phyloP scores from a whole-genome alignment of 2,113 vertebrate genomes.

The Chiloscyllium plagiosum region DNA sequence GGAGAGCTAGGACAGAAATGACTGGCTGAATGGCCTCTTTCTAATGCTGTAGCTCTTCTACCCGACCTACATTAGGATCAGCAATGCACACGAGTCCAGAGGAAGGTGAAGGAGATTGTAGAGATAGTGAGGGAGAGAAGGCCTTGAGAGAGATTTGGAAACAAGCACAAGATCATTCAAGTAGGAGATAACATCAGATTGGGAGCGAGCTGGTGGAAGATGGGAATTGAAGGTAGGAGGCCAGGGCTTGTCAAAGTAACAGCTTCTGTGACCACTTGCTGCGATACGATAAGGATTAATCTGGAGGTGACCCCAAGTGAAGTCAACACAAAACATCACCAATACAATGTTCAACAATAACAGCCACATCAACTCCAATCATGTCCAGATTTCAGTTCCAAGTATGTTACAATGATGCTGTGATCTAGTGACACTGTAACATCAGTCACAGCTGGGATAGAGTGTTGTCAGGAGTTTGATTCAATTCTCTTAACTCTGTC shows the following conservation, averaged over 20 bases:
- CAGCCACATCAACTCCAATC: neutral
- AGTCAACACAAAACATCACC: neutral
- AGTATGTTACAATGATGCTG: neutral
- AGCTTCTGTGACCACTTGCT: neutral
- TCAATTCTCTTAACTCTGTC: neutral
- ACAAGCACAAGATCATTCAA: neutral
- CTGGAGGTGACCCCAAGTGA: neutral
- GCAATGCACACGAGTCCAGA: neutral
- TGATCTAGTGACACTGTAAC: neutral
- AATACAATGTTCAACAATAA: neutral
- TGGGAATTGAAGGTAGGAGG: neutral
- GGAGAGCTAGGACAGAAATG: neutral
- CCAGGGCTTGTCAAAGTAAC: neutral
- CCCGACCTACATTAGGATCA: neutral
- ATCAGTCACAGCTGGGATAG: neutral
- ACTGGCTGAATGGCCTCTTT: neutral
- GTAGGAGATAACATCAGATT: neutral
- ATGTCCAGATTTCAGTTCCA: neutral
- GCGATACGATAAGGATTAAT: neutral
- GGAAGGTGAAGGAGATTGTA: neutral
- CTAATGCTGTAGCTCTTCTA: neutral
- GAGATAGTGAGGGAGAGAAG: neutral
- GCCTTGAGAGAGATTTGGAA: neutral
- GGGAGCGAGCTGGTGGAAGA: neutral
- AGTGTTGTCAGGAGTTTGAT: neutral